Conservation (phyloP, 1,140 invertebrate species). For the Drosophila bifasciata region DNA sequence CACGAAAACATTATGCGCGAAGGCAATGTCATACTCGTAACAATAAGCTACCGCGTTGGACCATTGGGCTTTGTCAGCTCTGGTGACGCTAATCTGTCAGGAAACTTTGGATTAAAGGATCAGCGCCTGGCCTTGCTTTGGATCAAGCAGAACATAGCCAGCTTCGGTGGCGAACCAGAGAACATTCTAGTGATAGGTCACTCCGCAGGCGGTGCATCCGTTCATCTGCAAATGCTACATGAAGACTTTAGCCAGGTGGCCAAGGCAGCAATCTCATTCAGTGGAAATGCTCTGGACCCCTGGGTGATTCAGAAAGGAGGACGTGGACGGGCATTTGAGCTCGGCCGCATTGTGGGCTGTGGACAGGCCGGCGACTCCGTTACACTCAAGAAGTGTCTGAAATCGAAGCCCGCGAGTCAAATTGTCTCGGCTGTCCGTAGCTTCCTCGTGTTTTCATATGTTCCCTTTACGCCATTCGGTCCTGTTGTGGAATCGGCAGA, state of each 20-base stretch:
- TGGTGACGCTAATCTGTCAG: slow-evolving; percentile 85
- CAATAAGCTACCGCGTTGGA: slow-evolving; percentile 88
- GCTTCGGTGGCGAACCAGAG: slow-evolving; percentile 87
- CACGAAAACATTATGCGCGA: slow-evolving; percentile 86
- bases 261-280: slow-evolving; percentile 62
- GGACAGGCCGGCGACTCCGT: slow-evolving; percentile 66
- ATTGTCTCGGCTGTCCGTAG: slow-evolving; percentile 51
- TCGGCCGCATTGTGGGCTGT: slow-evolving; percentile 86
- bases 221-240: slow-evolving; percentile 88
- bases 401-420: slow-evolving; percentile 82
- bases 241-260: slow-evolving; percentile 63
- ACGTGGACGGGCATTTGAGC: slow-evolving; percentile 85
- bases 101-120: slow-evolving; percentile 88
- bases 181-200: slow-evolving; percentile 86
- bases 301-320: slow-evolving; percentile 85
- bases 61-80: slow-evolving; percentile 87
- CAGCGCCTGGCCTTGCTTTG: slow-evolving; percentile 87
- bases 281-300: slow-evolving; percentile 66
- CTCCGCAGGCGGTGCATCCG: slow-evolving; percentile 86
- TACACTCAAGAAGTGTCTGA: slow-evolving; percentile 86
- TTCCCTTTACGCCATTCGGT: slow-evolving; percentile 87
- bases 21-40: slow-evolving; percentile 86
- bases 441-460: slow-evolving; percentile 84
- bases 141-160: slow-evolving; percentile 86
- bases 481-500: slow-evolving; percentile 84